phyloP scores from a whole-genome alignment of 2,113 vertebrate species.

The Nannobrachium achirus region DNA sequence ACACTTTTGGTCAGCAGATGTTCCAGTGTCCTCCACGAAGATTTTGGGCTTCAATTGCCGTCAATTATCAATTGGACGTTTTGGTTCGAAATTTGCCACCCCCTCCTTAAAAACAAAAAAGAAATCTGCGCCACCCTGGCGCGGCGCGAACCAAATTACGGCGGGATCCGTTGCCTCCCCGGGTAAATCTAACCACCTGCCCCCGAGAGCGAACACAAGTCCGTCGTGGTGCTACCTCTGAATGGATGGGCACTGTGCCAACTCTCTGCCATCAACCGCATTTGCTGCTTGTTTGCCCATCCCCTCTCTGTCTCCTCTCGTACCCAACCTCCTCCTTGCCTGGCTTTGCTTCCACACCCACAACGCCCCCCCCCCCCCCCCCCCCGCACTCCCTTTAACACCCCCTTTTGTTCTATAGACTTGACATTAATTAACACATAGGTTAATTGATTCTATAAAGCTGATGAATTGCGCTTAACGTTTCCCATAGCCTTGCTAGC shows the following conservation, averaged over 20 bases:
- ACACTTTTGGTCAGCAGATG: slow-evolving; percentile 38
- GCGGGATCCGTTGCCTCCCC: slow-evolving; percentile 67
- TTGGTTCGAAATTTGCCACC: slow-evolving; percentile 70
- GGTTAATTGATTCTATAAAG: slow-evolving; percentile 98
- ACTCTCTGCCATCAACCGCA: slow-evolving; percentile 96
- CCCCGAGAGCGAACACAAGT: slow-evolving; percentile 83
- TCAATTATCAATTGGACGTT: slow-evolving; percentile 20
- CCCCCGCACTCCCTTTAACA: slow-evolving; percentile 67
- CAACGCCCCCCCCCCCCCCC: slow-evolving; percentile 61
- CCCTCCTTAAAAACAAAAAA: slow-evolving; percentile 49
- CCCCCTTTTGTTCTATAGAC: slow-evolving; percentile 86
- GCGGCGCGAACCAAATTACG: slow-evolving; percentile 77
- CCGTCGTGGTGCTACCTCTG: slow-evolving; percentile 93
- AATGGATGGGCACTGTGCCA: slow-evolving; percentile 99
- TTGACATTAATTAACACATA: slow-evolving; percentile 98
- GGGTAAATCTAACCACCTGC: slow-evolving; percentile 87
- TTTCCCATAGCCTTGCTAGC: slow-evolving; percentile 78
- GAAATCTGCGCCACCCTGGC: slow-evolving; percentile 65
- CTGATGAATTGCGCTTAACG: slow-evolving; percentile 88
- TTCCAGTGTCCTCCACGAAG: slow-evolving; percentile 36
- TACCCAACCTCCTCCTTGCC: slow-evolving; percentile 70
- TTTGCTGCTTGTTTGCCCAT: slow-evolving; percentile 92
- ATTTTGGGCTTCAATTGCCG: slow-evolving; percentile 20
- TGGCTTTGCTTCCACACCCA: slow-evolving; percentile 69
- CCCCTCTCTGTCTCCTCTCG: slow-evolving; percentile 85